A percentile compares a stretch with the other conserved stretches of the same genome.
Evolutionary conservation across 2,797 vertebrate species (phyloP).

Genomic region (Lacerta viridis): DNA sequence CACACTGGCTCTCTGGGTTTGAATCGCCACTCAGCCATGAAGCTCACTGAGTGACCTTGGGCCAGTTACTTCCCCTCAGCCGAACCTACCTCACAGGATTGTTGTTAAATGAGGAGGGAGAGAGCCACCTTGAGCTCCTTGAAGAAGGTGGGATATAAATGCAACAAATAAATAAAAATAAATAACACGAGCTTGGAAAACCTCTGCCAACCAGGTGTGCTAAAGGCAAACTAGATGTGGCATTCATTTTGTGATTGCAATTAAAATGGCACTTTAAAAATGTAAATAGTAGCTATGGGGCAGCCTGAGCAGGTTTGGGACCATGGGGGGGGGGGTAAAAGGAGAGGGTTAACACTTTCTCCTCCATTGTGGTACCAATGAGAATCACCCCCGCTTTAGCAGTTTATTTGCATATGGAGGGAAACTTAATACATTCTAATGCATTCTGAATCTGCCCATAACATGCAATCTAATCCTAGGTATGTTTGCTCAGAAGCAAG

Average conservation of each 20-base stretch:
- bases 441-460: background rate
- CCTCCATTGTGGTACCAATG: too few species aligned
- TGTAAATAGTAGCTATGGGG: background rate
- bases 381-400: background rate
- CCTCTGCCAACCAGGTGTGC: background rate
- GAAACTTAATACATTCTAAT: background rate
- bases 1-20: too few species aligned
- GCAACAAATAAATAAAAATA: too few species aligned
- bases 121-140: too few species aligned
- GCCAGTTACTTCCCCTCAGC: too few species aligned
- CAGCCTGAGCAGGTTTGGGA: background rate
- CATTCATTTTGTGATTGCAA: background rate
- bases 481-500: background rate
- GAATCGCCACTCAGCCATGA: too few species aligned
- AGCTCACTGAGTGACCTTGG: too few species aligned
- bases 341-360: background rate
- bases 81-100: too few species aligned
- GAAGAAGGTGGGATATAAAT: too few species aligned
- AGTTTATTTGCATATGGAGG: background rate
- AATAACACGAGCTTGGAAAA: too few species aligned
- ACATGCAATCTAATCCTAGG: background rate
- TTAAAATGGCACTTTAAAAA: background rate
- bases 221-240: background rate
- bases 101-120: too few species aligned
- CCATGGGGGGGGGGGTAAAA: too few species aligned